Evolutionary conservation across 2,888 invertebrate genomes (phyloP), one percentile per base, ranked within the genome.

Genomic region (Capitulum mitella): DNA sequence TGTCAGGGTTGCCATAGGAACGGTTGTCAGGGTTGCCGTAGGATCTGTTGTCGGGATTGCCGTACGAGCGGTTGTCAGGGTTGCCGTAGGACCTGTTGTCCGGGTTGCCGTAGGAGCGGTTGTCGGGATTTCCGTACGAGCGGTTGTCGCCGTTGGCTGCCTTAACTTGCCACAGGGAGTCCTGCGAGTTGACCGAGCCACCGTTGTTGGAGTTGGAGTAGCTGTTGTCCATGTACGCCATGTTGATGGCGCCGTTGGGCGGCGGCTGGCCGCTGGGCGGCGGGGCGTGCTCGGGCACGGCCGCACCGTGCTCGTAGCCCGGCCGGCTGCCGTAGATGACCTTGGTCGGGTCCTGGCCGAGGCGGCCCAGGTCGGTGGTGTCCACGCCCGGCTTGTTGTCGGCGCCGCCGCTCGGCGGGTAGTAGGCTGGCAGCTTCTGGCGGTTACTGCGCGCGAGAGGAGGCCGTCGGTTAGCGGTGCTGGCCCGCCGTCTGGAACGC

Each of bases 131-230:
- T 5, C 77, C 77, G 10, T 76, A 78, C 74, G 79, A 77, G 80
- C 82, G 79, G 81, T 83, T 90, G 83, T 29, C 51, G 32, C 40
- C 22, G 26, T 14, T 29, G 32, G 74, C 81, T 43, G 92, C 87
- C 80, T 95, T 95, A 90, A 95, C 92, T 87, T 95, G 95, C 95
- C 96, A 95, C 84, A 96, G 87, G 61, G 95, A 95, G 86, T 95
- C 95, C 86, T 95, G 95, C 8, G 95, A 95, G 87, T 96, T 95
- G 80, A 95, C 95, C 83, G 95, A 95, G 82, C 95, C 95, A n/a
- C 95, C 95, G 86, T 95, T 94, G 88, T 95, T 95, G 80, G 94
- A 95, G 86, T 95, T 95, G 80, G 94, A 93, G 87, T 95, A 95
- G 86, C 93, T 94, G 87, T 94, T 94, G 80, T 95, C 95, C 87